phyloP scores from a whole-genome alignment of 2,113 vertebrate species.

The Morone saxatilis region DNA sequence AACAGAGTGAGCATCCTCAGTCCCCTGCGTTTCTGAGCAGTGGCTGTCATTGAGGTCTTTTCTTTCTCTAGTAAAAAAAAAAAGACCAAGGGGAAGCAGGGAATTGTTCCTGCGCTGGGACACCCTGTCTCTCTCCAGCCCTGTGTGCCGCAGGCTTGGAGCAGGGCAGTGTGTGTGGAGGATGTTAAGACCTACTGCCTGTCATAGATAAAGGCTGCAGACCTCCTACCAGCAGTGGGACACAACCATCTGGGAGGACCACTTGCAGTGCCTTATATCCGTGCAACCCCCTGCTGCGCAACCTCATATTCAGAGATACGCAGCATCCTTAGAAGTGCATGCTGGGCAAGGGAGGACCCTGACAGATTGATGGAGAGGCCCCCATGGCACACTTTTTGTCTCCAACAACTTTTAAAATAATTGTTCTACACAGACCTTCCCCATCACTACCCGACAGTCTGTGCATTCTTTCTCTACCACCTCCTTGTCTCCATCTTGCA shows the following conservation, averaged over 20 bases:
- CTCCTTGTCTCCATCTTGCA: slow-evolving; percentile 39
- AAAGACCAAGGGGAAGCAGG: slow-evolving; percentile 42
- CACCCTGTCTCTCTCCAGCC: slow-evolving; percentile 54
- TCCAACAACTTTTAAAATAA: slow-evolving; percentile 34
- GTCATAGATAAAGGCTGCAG: slow-evolving; percentile 77
- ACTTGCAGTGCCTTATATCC: slow-evolving; percentile 67
- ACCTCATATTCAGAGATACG: slow-evolving; percentile 38
- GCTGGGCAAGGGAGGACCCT: slow-evolving; percentile 53
- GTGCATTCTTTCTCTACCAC: slow-evolving; percentile 31
- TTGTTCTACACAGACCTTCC: slow-evolving; percentile 3
- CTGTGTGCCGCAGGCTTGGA: slow-evolving; percentile 54
- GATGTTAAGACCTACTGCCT: slow-evolving; percentile 68
- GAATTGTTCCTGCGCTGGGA: slow-evolving; percentile 62
- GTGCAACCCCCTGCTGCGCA: slow-evolving; percentile 42
- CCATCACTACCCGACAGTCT: slow-evolving; percentile 22
- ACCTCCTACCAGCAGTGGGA: slow-evolving; percentile 70
- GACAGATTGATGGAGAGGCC: slow-evolving; percentile 72
- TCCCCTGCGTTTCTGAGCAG: slow-evolving; percentile 47
- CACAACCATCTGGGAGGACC: slow-evolving; percentile 76
- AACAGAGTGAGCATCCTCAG: slow-evolving; percentile 52
- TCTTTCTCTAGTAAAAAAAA: slow-evolving; percentile 36
- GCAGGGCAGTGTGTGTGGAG: slow-evolving; percentile 49
- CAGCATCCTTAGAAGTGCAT: slow-evolving; percentile 43
- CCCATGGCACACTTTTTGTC: slow-evolving; percentile 70
- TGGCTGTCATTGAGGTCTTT: slow-evolving; percentile 57